Evolutionary conservation across 2,888 invertebrate species (phyloP), one percentile per base, ranked within the genome.

Genomic region (Pachliopta kotzebuea): DNA sequence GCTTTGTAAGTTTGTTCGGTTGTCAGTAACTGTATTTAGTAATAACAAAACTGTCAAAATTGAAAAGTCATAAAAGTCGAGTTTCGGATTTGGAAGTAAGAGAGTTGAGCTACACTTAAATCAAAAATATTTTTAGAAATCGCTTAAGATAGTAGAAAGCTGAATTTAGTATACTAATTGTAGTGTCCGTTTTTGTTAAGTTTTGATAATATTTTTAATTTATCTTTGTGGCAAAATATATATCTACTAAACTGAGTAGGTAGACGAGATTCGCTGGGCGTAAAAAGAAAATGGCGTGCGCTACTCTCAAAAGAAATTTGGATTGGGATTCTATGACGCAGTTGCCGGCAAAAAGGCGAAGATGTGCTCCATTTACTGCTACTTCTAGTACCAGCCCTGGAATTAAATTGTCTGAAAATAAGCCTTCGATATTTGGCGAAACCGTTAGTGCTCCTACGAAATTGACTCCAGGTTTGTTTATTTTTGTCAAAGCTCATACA

Each of bases 241-340:
- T 75, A 81, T 77, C 78, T 74, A 77, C 77, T 76, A 78, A 82
- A 84, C 81, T 74, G 73, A 79, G 75, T 81, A 78, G 73, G 72
- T 76, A 80, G 82, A 82, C 81, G 85, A 86, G 85, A 82, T 93
- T 93, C 89, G 86, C 86, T 93, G 92, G 93, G 93, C 93, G 93
- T 93, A 92, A 86, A 90, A 93, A 89, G 88, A 94, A 94, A 93
- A 99, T 99, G 98, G 98, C 98, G 94, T 98, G 98, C 94, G 98
- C 98, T 92, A 98, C 98, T 81, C 94, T 98, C 74, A 98, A 98
- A 94, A 95, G 98, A 88, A 96, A 96, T 85, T 94, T 98, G 83
- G 98, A 98, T 88, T 98, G 98, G 95, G 98, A 98, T 92, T 96
- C 98, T 72, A 95, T 98, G 88, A 96, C 96, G 83, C 96, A 96